Evolutionary conservation across 2,888 invertebrate species (phyloP).

Genomic region (Perithous albicinctus): DNA sequence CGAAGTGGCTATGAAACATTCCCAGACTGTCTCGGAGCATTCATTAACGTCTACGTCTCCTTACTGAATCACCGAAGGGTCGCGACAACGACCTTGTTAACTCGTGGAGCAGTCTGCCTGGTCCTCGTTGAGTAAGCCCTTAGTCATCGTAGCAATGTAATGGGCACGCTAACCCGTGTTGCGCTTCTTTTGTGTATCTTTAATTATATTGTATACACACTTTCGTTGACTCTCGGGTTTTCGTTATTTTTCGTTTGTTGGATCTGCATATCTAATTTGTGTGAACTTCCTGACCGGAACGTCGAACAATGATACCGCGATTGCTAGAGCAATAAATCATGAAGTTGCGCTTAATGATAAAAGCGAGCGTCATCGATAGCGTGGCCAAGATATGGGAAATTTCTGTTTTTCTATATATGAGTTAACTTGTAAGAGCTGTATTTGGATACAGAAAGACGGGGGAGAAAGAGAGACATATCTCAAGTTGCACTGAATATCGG

Average conservation of each 20-base stretch:
- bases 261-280: constrained; percentile 21
- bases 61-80: constrained; percentile 68
- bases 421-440: background rate
- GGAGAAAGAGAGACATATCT: constrained; percentile 8
- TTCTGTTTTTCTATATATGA: background rate
- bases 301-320: constrained; percentile 29
- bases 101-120: constrained; percentile 30
- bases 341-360: too few relatives aligned
- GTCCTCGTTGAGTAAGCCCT: constrained; percentile 67
- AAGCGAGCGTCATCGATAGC: too few relatives aligned
- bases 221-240: constrained; percentile 44
- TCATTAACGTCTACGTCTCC: constrained; percentile 24
- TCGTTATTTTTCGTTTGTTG: constrained; percentile 46
- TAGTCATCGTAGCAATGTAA: constrained; percentile 79
- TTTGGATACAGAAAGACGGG: background rate
- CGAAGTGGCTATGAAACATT: constrained; percentile 26
- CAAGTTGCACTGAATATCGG: background rate
- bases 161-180: constrained; percentile 48
- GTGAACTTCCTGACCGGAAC: constrained; percentile 59
- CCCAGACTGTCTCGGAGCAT: constrained; percentile 33
- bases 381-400: constrained; percentile 28
- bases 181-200: constrained; percentile 45
- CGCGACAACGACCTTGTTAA: constrained; percentile 76
- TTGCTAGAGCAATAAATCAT: constrained; percentile 20
- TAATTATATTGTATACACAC: constrained; percentile 40